Evolutionary conservation across 2,888 invertebrate species (phyloP).

Genomic region (Emesis russula): DNA sequence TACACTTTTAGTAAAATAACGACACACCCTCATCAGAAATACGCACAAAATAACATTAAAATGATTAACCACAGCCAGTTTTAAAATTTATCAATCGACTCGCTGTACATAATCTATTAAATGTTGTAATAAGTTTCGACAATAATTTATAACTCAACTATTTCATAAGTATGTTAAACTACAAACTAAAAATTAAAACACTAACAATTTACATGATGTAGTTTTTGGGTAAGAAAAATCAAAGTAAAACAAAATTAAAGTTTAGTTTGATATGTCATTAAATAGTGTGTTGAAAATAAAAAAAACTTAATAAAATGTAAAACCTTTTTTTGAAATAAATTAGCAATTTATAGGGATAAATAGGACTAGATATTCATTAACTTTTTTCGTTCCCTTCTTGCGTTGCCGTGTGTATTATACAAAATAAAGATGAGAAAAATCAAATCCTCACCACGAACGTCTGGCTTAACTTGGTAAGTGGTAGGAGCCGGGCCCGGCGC

Average conservation of each 20-base stretch:
- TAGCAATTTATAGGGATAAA: constrained; percentile 2
- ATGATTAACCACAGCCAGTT: not conserved
- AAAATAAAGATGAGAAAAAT: constrained; percentile 99
- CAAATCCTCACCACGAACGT: constrained; percentile 99
- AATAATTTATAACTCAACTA: too few species aligned
- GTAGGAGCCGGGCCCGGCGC: constrained; percentile 95
- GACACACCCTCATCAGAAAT: too few species aligned
- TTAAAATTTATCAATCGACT: not conserved
- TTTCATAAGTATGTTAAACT: too few species aligned
- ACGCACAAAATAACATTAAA: not conserved
- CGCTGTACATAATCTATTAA: too few species aligned
- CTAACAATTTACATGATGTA: too few species aligned
- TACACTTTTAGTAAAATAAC: too few species aligned
- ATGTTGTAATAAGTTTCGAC: too few species aligned
- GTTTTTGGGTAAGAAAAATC: too few species aligned
- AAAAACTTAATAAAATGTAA: not conserved
- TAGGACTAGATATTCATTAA: constrained; percentile 91
- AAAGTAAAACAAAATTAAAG: too few species aligned
- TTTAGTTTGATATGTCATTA: not conserved
- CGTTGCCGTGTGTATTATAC: constrained; percentile 96
- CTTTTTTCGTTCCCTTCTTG: constrained; percentile 95
- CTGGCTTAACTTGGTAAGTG: constrained; percentile 99
- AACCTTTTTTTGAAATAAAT: not conserved
- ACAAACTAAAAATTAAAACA: too few species aligned
- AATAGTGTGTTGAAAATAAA: too few species aligned